Base-by-base conservation (phyloP, 2,888 invertebrate genomes). In the Tipula unca region DNA sequence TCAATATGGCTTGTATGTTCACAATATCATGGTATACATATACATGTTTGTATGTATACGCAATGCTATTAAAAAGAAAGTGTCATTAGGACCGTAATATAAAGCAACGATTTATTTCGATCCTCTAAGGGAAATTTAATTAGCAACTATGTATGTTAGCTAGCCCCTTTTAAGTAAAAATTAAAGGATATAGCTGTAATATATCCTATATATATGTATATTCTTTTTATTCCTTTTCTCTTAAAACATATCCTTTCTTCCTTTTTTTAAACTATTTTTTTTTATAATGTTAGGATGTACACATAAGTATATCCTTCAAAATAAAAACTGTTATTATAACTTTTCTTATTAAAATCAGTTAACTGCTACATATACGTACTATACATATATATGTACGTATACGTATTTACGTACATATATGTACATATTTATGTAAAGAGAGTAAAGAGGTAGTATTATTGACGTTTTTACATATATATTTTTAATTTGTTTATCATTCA, bases 81-180 rank as follows among this genome's bases (percentile, higher is more conserved):
- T 84, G 84, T 84, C 84, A 84, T 84, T 84, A 84, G 84, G 84
- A 84, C 84, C 84, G 84, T 84, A 84, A 84, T 84, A 84, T 84
- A 84, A 84, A 84, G 39, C 84, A 84, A 84, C 84, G 84, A 84
- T 84, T 84, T 84, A 84, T 84, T 83, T 84, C 84, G 84, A 84
- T 84, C 84, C 84, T 84, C 84, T 84, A 84, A 84, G 84, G 84
- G 84, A 84, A 84, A 84, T 84, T 84, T 84, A 84, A 84, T 84
- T 84, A 84, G 84, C 84, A 84, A 84, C 35, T 84, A 84, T 84
- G 84, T 84, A 36, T 36, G 84, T 69, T 69, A 69, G 69, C 25
- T 69, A 69, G 69, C 69, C 84, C 84, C 84, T 36, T 84, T 84
- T 84, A 36, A 84, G 36, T 35, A 20, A 84, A 84, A 84, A 84